Evolutionary conservation across 2,113 vertebrate genomes (phyloP), one percentile per base, ranked within the genome.

Genomic region (Speoplatyrhinus poulsoni): DNA sequence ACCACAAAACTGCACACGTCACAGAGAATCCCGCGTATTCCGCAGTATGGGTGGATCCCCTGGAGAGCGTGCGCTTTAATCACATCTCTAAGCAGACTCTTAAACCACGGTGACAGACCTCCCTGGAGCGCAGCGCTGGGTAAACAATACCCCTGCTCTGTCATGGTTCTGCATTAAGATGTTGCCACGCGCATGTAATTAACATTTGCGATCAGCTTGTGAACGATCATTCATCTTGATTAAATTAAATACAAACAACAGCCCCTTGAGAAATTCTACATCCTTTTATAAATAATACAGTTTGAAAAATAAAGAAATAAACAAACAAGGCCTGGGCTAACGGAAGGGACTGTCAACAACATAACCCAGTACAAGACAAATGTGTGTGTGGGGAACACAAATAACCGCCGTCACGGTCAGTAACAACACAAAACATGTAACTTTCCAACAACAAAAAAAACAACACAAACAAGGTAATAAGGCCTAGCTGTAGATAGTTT

Each of bases 71-170:
- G 67, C 70, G 5, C 74, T 68, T 87, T 82, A 82, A 90, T 89
- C 85, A 87, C 77, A 72, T 80, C 72, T 75, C 83, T 73, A 91
- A 86, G 48, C 72, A 88, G 69, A 82, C 74, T 82, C 81, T 86
- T 91, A 88, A 91, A 91, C 52, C 75, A 87, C 79, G 47, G 62
- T 62, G 73, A 84, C 74, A 84, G 65, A 66, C 57, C 68, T 82
- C 81, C 87, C 81, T 49, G 9, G 69, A 86, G 87, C 77, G 80
- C 67, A 62, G 60, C 17, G 65, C 80, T 70, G 69, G 62, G 75
- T 83, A 88, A 88, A 89, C 80, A 89, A 88, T 73, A 62, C 81
- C 78, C 82, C 86, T 81, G 69, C 68, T 88, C 82, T 78, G 81
- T 73, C 85, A 70, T 65, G 65, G 77, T 82, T 46, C 55, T 60